phyloP scores from a whole-genome alignment of 1,140 invertebrate genomes.

The Coptotermes formosanus region DNA sequence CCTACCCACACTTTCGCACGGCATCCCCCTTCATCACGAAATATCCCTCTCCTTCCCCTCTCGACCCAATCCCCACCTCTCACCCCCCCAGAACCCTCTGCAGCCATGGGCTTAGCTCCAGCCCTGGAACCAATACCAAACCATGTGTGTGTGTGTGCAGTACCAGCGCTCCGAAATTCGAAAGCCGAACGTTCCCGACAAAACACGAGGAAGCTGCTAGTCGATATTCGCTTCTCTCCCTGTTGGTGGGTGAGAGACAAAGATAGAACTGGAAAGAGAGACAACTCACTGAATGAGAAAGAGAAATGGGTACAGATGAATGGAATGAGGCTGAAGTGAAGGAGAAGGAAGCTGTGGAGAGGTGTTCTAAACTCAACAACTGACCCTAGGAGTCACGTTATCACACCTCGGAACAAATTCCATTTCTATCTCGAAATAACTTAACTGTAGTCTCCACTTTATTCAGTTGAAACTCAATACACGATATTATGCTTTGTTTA shows the following conservation, averaged over 20 bases:
- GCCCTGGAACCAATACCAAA: slow-evolving; percentile 2
- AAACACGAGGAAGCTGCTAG: background rate
- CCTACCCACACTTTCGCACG: background rate
- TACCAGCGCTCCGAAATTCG: slow-evolving; percentile 5
- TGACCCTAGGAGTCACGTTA: background rate
- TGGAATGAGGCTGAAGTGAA: too few species aligned
- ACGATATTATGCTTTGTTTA: too few species aligned
- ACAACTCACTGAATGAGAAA: background rate
- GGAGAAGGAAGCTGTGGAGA: too few species aligned
- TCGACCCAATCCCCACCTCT: too few species aligned
- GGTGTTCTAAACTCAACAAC: background rate
- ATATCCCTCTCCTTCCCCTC: background rate
- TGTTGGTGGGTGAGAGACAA: background rate
- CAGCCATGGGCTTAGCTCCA: background rate
- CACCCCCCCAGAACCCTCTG: too few species aligned
- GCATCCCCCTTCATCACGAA: background rate
- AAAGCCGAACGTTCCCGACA: background rate
- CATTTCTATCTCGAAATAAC: too few species aligned
- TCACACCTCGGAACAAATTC: background rate
- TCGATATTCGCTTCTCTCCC: background rate
- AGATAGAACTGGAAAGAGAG: background rate
- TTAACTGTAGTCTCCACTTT: too few species aligned
- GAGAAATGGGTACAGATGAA: background rate
- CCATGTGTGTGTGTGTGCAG: background rate
- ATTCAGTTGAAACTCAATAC: too few species aligned